Conservation (phyloP, 1,140 invertebrate species). For the Cardiocondyla obscurior region DNA sequence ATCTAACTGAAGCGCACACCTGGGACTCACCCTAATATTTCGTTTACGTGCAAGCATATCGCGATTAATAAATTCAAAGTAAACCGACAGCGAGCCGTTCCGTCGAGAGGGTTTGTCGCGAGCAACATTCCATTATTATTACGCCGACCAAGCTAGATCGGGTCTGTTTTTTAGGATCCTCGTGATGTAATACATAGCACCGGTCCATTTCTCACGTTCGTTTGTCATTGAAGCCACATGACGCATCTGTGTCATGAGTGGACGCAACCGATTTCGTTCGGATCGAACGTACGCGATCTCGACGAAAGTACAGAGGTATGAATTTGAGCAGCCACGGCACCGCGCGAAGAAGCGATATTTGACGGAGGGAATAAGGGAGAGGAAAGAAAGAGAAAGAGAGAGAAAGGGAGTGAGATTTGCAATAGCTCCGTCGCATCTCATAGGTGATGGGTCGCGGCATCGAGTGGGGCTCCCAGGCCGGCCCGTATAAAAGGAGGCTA, state of each 20-base stretch:
- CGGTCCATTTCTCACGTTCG: slow-evolving; percentile 33
- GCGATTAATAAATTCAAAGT: too few species aligned
- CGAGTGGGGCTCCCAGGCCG: slow-evolving; percentile 78
- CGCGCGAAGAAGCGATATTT: slow-evolving; percentile 39
- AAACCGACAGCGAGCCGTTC: too few species aligned
- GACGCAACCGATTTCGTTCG: neutral
- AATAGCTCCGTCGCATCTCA: slow-evolving; percentile 80
- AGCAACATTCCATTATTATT: too few species aligned
- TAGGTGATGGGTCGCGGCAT: slow-evolving; percentile 81
- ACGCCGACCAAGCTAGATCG: too few species aligned
- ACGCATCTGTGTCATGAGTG: neutral
- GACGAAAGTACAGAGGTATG: slow-evolving; percentile 43
- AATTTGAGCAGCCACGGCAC: slow-evolving; percentile 16
- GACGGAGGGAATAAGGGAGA: slow-evolving; percentile 49
- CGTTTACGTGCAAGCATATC: neutral
- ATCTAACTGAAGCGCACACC: too few species aligned
- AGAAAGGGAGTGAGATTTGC: slow-evolving; percentile 79
- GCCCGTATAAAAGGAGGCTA: slow-evolving; percentile 82
- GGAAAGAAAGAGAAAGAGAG: slow-evolving; percentile 65
- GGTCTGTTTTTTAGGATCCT: neutral
- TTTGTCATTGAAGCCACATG: slow-evolving; percentile 6
- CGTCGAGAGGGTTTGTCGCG: too few species aligned
- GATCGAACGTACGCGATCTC: slow-evolving; percentile 46
- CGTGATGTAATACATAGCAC: neutral
- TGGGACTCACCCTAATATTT: too few species aligned